A percentile compares a stretch with the other conserved stretches of the same genome.
These are phyloP conservation scores for Paramuricea clavata DNA, from an alignment of 92 coral and sea anemone species.

Conservation along the genomic window DNA sequence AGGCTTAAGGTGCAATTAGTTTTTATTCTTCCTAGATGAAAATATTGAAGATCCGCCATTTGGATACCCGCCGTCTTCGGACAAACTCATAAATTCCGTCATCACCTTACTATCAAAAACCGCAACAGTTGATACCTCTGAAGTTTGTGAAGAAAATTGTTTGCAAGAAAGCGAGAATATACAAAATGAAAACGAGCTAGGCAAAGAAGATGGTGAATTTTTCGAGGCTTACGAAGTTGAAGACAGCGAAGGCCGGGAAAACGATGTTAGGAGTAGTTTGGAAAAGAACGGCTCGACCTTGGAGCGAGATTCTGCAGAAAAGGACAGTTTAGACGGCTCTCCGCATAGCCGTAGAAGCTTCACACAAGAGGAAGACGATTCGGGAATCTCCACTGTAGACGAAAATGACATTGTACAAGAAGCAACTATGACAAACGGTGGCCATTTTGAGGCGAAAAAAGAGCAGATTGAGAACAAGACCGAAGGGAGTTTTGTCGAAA, in stretches of 20 bases:
- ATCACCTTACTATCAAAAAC: slow-evolving; percentile 66
- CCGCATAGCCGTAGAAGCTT: slow-evolving; percentile 25
- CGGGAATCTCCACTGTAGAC: slow-evolving; percentile 38
- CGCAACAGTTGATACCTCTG: slow-evolving; percentile 37
- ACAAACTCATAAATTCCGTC: slow-evolving; percentile 85
- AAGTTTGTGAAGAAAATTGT: slow-evolving; percentile 35
- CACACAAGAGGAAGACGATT: slow-evolving; percentile 44
- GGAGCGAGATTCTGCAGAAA: slow-evolving; percentile 18
- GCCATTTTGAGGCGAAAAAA: slow-evolving; percentile 1
- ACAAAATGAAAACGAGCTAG: background rate
- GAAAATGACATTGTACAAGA: slow-evolving; percentile 36
- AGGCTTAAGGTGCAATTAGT: too few species aligned
- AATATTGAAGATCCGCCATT: slow-evolving; percentile 75
- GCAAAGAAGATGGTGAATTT: background rate
- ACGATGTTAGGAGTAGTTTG: too few species aligned
- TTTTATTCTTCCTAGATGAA: background rate
- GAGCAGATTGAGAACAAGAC: background rate
- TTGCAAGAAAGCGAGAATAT: background rate
- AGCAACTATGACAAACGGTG: slow-evolving; percentile 7
- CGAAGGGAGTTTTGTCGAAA: too few species aligned
- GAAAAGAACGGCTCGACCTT: background rate
- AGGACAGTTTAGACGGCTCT: slow-evolving; percentile 35
- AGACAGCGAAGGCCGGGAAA: background rate
- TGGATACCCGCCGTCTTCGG: slow-evolving; percentile 88
- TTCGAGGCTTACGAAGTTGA: background rate